These are phyloP conservation scores for Odontomachus brunneus DNA, from an alignment of 1,140 invertebrate species.

Conservation along the genomic window DNA sequence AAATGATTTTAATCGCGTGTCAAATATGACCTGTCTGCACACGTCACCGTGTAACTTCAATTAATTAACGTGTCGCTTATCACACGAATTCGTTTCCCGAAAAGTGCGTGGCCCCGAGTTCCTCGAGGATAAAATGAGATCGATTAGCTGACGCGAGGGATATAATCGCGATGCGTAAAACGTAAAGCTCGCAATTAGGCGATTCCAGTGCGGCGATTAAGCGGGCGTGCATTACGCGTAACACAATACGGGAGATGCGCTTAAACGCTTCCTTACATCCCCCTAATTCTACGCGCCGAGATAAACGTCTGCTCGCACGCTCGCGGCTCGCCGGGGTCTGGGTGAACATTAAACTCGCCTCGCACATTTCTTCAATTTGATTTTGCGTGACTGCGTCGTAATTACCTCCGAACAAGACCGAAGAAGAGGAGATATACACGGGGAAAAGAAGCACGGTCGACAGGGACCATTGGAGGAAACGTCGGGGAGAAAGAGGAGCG, in stretches of 20 bases:
- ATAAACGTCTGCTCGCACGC: constrained; percentile 40
- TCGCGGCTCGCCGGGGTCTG: background rate
- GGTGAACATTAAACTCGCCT: constrained; percentile 52
- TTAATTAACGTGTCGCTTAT: too few species aligned
- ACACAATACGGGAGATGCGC: constrained; percentile 42
- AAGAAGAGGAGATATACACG: constrained; percentile 19
- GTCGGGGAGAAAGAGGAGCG: background rate
- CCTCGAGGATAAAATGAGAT: background rate
- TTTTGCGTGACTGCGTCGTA: constrained; percentile 58
- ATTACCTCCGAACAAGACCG: constrained; percentile 42
- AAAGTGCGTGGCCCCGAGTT: constrained; percentile 1
- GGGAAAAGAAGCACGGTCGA: background rate
- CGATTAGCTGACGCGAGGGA: background rate
- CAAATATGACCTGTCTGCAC: background rate
- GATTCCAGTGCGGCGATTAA: constrained; percentile 35
- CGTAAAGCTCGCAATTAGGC: background rate
- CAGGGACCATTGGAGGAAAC: background rate
- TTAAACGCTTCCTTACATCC: constrained; percentile 58
- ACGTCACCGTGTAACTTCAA: too few species aligned
- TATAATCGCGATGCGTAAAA: constrained; percentile 12
- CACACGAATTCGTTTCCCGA: too few species aligned
- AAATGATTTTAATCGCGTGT: constrained; percentile 36
- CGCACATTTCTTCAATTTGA: constrained; percentile 61
- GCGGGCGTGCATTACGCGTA: constrained; percentile 39
- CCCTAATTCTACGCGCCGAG: constrained; percentile 51